Percentiles rank a stretch among this genome's conserved stretches.
Evolutionary conservation across 2,888 invertebrate species (phyloP).

Genomic region (Amphipoea lucens): DNA sequence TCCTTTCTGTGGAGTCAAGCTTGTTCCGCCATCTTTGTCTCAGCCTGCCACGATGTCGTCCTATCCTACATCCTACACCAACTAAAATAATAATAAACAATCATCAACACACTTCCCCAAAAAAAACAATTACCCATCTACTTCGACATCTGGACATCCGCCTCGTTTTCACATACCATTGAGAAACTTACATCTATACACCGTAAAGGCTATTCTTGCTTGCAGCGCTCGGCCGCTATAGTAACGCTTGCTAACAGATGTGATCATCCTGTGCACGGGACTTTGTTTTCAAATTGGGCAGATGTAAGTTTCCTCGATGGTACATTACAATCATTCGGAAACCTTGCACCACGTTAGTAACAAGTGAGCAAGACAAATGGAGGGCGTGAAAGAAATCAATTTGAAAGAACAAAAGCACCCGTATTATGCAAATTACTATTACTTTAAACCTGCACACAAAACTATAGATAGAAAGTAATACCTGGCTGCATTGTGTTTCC

Average conservation of each 20-base stretch:
- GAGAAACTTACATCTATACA: too few relatives aligned
- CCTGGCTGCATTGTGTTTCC: conserved; percentile 42
- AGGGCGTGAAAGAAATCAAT: conserved; percentile 63
- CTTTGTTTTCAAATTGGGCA: too few relatives aligned
- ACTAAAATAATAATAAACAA: neutral
- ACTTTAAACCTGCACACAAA: conserved; percentile 26
- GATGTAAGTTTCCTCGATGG: too few relatives aligned
- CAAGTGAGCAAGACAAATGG: conserved; percentile 48
- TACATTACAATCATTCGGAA: conserved; percentile 18
- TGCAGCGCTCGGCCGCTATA: too few relatives aligned
- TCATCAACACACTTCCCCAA: neutral
- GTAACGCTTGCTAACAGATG: too few relatives aligned
- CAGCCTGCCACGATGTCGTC: neutral
- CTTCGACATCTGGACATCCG: neutral
- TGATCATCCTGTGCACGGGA: too few relatives aligned
- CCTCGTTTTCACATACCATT: conserved; percentile 15
- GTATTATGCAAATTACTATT: conserved; percentile 54
- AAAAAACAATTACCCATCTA: neutral
- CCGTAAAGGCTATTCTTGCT: too few relatives aligned
- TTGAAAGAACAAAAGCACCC: conserved; percentile 36
- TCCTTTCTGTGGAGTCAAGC: neutral
- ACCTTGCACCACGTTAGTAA: conserved; percentile 29
- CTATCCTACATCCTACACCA: neutral
- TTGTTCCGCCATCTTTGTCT: neutral
- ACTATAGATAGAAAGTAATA: conserved; percentile 47